Conservation (phyloP, 2,888 invertebrate species). For the Erebia ligea region DNA sequence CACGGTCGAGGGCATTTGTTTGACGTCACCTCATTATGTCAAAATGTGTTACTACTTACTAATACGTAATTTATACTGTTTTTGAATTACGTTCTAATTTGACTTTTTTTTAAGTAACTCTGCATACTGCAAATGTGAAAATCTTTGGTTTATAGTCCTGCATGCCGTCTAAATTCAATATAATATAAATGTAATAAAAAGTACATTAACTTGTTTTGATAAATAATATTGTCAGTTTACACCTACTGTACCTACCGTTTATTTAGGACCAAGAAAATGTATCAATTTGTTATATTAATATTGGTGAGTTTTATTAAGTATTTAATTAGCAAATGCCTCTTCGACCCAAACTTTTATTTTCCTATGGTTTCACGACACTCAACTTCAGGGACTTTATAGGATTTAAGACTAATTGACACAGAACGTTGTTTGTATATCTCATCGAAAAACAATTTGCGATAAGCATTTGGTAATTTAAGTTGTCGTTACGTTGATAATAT, state of each 20-base stretch:
- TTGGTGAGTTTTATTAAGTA: not conserved
- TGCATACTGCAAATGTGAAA: not conserved
- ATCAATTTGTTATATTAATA: not conserved
- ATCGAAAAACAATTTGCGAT: not conserved
- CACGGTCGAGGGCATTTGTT: conserved; percentile 65
- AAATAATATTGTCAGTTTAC: not conserved
- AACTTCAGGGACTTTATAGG: not conserved
- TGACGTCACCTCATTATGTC: conserved; percentile 49
- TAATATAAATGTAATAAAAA: not conserved
- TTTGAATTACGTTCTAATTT: not conserved
- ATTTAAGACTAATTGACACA: not conserved
- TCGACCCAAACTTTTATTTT: not conserved
- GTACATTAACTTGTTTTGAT: not conserved
- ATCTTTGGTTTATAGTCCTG: not conserved
- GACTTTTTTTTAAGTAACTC: not conserved
- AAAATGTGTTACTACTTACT: conserved; percentile 13
- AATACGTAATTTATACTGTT: not conserved
- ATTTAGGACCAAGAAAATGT: not conserved
- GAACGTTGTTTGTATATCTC: not conserved
- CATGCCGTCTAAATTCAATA: not conserved
- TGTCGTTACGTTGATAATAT: not conserved
- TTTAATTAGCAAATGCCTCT: not conserved
- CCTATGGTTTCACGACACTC: not conserved
- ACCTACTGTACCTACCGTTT: not conserved
- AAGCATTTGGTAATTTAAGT: conserved; percentile 11